These are phyloP conservation scores for Oryzias melastigma DNA, from an alignment of 2,113 vertebrate species.

Conservation along the genomic window DNA sequence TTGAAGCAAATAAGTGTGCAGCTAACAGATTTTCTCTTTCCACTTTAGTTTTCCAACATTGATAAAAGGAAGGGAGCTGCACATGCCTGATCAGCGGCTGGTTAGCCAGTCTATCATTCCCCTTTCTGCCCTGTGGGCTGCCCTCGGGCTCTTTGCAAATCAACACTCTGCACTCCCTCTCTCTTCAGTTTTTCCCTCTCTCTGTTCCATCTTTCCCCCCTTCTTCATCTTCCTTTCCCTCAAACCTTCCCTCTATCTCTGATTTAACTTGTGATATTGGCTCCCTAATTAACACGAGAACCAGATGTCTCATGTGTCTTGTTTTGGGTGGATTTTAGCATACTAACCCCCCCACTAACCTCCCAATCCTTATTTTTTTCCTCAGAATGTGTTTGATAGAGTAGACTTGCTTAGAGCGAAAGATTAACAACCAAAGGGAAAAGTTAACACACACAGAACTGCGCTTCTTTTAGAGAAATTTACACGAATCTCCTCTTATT, in stretches of 20 bases:
- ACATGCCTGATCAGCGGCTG: constrained; percentile 56
- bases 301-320: constrained; percentile 67
- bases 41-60: constrained; percentile 55
- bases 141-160: constrained; percentile 66
- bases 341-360: constrained; percentile 57
- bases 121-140: constrained; percentile 60
- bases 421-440: constrained; percentile 64
- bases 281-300: constrained; percentile 74
- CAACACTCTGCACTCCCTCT: constrained; percentile 50
- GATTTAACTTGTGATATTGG: constrained; percentile 76
- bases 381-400: constrained; percentile 48
- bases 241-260: constrained; percentile 62
- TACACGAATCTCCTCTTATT: constrained; percentile 20
- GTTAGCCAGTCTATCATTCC: constrained; percentile 68
- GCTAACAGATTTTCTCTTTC: constrained; percentile 40
- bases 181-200: constrained; percentile 38
- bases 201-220: constrained; percentile 39
- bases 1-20: constrained; percentile 47
- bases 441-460: constrained; percentile 43
- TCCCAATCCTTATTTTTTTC: constrained; percentile 32
- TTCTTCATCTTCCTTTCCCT: constrained; percentile 46
- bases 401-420: constrained; percentile 60
- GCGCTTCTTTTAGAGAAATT: constrained; percentile 48
- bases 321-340: constrained; percentile 68
- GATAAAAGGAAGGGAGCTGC: constrained; percentile 54